Percentiles rank a stretch among this genome's conserved stretches.
Evolutionary conservation across 2,113 vertebrate genomes (phyloP).

Genomic region (Dromaius novaehollandiae): DNA sequence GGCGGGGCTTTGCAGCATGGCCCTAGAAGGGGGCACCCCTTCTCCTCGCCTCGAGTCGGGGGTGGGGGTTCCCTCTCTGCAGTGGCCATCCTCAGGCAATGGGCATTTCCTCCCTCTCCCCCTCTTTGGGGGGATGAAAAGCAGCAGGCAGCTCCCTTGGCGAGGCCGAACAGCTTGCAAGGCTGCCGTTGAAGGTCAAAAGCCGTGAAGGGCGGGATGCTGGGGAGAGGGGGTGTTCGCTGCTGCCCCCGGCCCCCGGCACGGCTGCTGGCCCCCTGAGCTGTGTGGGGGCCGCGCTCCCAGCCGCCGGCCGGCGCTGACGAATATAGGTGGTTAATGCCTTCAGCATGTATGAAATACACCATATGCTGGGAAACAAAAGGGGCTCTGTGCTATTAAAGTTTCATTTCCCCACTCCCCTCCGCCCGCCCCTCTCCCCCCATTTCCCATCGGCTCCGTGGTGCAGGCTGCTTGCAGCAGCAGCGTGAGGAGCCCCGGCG

Average conservation of each 20-base stretch:
- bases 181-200: neutral
- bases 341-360: conserved; percentile 87
- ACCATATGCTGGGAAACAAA: conserved; percentile 85
- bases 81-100: too few relatives aligned
- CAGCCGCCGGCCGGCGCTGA: conserved; percentile 62
- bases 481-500: neutral
- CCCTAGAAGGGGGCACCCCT: neutral
- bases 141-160: neutral
- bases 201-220: rapidly evolving
- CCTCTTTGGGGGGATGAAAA: neutral
- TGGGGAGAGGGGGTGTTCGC: neutral
- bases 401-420: conserved; percentile 81
- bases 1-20: rapidly evolving
- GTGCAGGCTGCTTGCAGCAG: conserved; percentile 61
- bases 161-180: neutral
- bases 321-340: conserved; percentile 85
- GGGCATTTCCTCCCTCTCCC: neutral
- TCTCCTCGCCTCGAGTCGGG: rapidly evolving
- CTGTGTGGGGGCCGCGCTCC: conserved; percentile 58
- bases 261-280: conserved; percentile 12
- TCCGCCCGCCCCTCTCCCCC: conserved; percentile 74
- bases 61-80: neutral
- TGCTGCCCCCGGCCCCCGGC: conserved; percentile 33
- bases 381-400: conserved; percentile 87
- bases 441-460: conserved; percentile 73